Conservation (phyloP, 1,140 invertebrate species). For the Drosophila arawakana region DNA sequence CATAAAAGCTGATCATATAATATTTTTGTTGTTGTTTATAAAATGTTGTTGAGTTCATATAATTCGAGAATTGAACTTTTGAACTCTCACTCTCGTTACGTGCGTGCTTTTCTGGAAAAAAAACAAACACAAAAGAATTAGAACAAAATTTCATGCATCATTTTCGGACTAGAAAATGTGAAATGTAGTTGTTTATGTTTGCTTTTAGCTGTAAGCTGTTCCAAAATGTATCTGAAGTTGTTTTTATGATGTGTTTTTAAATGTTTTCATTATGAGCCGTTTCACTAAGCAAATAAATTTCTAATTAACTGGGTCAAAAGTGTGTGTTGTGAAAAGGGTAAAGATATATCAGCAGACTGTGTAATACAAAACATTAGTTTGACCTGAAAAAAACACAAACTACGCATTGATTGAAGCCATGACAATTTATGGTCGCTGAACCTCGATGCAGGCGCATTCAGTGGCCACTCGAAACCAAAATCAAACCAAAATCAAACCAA, state of each 20-base stretch:
- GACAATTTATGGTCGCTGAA: conserved; percentile 30
- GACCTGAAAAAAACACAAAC: conserved; percentile 46
- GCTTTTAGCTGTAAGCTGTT: conserved; percentile 53
- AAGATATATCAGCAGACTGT: neutral
- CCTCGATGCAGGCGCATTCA: conserved; percentile 71
- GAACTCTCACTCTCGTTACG: conserved; percentile 34
- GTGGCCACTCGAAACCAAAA: conserved; percentile 19
- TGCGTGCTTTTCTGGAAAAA: conserved; percentile 34
- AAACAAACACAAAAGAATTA: neutral
- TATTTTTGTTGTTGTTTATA: conserved; percentile 2
- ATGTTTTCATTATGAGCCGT: conserved; percentile 74
- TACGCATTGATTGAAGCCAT: conserved; percentile 55
- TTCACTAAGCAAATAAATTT: conserved; percentile 76
- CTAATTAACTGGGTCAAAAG: conserved; percentile 67
- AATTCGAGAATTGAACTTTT: conserved; percentile 50
- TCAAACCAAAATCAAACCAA: neutral
- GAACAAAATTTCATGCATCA: conserved; percentile 64
- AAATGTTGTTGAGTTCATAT: conserved; percentile 18
- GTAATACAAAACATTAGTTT: conserved; percentile 19
- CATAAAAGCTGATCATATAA: neutral
- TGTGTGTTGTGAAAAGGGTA: neutral
- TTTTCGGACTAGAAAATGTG: conserved; percentile 47
- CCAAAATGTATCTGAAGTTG: conserved; percentile 19
- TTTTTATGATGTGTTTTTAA: conserved; percentile 78
- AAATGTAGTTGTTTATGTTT: conserved; percentile 70